Evolutionary conservation across 2,113 vertebrate species (phyloP).

Genomic region (Leiothrix lutea): DNA sequence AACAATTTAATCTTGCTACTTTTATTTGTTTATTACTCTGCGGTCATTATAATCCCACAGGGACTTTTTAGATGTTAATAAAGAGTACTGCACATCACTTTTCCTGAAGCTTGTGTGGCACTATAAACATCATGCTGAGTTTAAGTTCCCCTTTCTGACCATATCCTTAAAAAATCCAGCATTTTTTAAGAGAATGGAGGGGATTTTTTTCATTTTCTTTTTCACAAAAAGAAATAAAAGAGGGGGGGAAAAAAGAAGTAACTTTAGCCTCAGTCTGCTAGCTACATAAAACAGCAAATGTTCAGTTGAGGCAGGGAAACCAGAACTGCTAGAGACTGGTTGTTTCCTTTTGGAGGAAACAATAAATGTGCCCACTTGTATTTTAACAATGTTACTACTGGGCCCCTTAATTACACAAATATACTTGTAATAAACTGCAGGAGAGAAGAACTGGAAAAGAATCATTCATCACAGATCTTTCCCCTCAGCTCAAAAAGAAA

Average conservation of each 20-base stretch:
- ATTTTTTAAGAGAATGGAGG: slow-evolving; percentile 31
- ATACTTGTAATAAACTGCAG: slow-evolving; percentile 58
- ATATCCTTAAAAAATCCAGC: slow-evolving; percentile 37
- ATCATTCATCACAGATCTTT: background rate
- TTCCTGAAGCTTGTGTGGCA: slow-evolving; percentile 58
- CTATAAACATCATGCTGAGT: slow-evolving; percentile 49
- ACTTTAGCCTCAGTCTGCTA: slow-evolving; percentile 62
- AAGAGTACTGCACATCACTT: slow-evolving; percentile 14
- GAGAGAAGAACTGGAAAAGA: slow-evolving; percentile 19
- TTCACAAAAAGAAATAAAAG: slow-evolving; percentile 18
- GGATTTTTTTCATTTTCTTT: background rate
- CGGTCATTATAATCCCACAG: slow-evolving; percentile 4
- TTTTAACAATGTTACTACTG: slow-evolving; percentile 73
- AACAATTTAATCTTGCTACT: slow-evolving; percentile 40
- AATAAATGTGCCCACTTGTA: slow-evolving; percentile 83
- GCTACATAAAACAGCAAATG: slow-evolving; percentile 72
- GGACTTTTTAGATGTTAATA: slow-evolving; percentile 19
- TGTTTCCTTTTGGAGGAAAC: slow-evolving; percentile 91
- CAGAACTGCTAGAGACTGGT: slow-evolving; percentile 72
- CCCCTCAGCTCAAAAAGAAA: background rate
- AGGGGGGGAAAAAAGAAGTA: background rate
- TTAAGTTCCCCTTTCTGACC: slow-evolving; percentile 54
- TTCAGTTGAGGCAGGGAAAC: slow-evolving; percentile 80
- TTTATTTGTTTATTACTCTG: slow-evolving; percentile 47
- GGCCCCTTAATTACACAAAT: slow-evolving; percentile 79